Evolutionary conservation across 2,113 vertebrate genomes (phyloP).

Genomic region (Periophthalmus modestus): DNA sequence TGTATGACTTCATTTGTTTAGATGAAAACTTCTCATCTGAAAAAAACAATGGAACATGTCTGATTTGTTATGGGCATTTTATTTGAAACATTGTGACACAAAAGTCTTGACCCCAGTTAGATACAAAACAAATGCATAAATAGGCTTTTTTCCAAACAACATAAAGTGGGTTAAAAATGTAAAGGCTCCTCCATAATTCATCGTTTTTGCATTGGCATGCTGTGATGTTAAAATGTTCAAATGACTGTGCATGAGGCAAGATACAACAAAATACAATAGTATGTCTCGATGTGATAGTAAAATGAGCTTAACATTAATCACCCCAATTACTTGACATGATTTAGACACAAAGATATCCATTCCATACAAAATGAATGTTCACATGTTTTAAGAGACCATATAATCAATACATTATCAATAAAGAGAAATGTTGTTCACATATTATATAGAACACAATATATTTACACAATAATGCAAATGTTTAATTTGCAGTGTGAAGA

Average conservation of each 20-base stretch:
- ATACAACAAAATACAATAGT: slow-evolving; percentile 37
- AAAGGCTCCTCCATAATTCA: slow-evolving; percentile 35
- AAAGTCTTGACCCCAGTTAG: slow-evolving; percentile 42
- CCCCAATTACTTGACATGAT: slow-evolving; percentile 33
- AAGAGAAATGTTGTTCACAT: slow-evolving; percentile 49
- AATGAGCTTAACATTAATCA: slow-evolving; percentile 29
- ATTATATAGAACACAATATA: slow-evolving; percentile 43
- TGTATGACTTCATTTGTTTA: neutral
- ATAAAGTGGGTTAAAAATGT: slow-evolving; percentile 37
- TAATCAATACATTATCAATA: slow-evolving; percentile 28
- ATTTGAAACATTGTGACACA: slow-evolving; percentile 59
- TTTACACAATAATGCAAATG: slow-evolving; percentile 57
- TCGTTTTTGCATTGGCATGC: slow-evolving; percentile 27
- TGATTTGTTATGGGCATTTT: slow-evolving; percentile 41
- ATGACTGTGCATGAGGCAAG: slow-evolving; percentile 41
- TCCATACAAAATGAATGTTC: slow-evolving; percentile 13
- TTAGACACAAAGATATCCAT: slow-evolving; percentile 41
- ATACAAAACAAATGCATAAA: slow-evolving; percentile 62
- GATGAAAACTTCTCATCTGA: neutral
- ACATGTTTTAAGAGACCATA: slow-evolving; percentile 32
- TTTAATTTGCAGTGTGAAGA: slow-evolving; percentile 25
- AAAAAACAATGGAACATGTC: too few species aligned
- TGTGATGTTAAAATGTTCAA: slow-evolving; percentile 23
- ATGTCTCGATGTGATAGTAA: slow-evolving; percentile 50
- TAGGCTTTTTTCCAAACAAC: slow-evolving; percentile 25